Conservation (phyloP, 2,888 invertebrate species). For the Meteorus cinctellus region DNA sequence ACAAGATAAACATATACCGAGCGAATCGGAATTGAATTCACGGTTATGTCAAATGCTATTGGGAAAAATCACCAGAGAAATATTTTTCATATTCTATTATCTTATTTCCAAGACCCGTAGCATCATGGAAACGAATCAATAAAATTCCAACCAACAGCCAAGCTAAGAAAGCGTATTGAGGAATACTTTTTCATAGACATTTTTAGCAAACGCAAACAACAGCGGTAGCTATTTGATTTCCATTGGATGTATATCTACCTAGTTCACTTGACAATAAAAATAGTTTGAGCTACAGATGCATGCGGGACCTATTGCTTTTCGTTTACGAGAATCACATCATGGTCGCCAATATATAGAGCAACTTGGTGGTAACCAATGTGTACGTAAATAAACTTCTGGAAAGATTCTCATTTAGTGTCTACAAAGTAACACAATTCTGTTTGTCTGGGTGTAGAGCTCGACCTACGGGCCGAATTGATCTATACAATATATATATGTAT, state of each 20-base stretch:
- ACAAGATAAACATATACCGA: not conserved
- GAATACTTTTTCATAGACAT: not conserved
- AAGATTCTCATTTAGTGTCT: not conserved
- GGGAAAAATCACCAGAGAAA: not conserved
- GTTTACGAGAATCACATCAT: not conserved
- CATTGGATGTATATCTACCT: not conserved
- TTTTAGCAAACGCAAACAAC: constrained; percentile 7
- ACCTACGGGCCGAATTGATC: constrained; percentile 26
- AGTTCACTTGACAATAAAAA: not conserved
- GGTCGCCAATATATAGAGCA: constrained; percentile 3
- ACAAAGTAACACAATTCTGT: not conserved
- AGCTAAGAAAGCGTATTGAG: not conserved
- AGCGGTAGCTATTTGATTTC: not conserved
- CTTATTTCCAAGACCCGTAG: not conserved
- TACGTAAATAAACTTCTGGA: constrained; percentile 19
- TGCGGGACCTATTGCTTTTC: constrained; percentile 22
- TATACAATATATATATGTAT: not conserved
- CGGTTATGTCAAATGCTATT: not conserved
- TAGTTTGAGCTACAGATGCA: constrained; percentile 3
- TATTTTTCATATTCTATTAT: constrained; percentile 7
- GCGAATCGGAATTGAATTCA: not conserved
- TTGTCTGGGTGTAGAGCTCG: not conserved
- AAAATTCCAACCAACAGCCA: not conserved
- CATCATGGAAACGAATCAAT: constrained; percentile 9
- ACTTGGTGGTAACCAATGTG: constrained; percentile 5